Conservation (phyloP, 2,113 vertebrate species). For the Oceanites oceanicus region DNA sequence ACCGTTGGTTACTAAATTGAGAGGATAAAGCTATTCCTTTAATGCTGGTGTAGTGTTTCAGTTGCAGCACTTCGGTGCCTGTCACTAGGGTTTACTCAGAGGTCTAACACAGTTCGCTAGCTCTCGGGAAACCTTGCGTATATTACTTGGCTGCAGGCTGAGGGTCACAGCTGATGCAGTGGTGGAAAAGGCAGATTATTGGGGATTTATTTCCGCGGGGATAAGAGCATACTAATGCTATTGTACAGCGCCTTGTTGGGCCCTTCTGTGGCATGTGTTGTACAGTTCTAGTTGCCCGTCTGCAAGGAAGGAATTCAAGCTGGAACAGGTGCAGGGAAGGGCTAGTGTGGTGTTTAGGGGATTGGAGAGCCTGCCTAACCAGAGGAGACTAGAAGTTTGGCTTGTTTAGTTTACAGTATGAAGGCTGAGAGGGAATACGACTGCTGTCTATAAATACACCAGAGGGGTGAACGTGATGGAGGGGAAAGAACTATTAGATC, state of each 20-base stretch:
- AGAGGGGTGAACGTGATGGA: neutral
- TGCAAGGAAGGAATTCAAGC: conserved; percentile 32
- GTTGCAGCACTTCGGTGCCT: neutral
- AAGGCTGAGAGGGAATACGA: neutral
- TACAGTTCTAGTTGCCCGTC: neutral
- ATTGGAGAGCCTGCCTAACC: neutral
- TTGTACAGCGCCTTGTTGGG: neutral
- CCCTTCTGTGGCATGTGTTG: neutral
- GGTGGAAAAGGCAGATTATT: conserved; percentile 39
- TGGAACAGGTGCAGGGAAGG: conserved; percentile 64
- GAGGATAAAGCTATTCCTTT: conserved; percentile 40
- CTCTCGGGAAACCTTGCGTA: neutral
- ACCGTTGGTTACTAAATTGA: conserved; percentile 37
- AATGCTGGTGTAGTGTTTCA: conserved; percentile 41
- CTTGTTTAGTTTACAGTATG: conserved; percentile 33
- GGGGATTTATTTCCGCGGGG: neutral
- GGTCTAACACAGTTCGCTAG: neutral
- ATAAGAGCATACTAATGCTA: neutral
- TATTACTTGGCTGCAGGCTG: neutral
- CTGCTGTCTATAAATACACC: conserved; percentile 58
- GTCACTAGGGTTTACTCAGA: neutral
- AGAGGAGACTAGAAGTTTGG: neutral
- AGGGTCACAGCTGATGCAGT: neutral
- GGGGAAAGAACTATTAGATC: neutral
- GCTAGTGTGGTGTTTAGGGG: neutral